A percentile compares a stretch with the other conserved stretches of the same genome.
Conservation (phyloP, 2,797 vertebrate species). For the Ctenosaura bakeri region DNA sequence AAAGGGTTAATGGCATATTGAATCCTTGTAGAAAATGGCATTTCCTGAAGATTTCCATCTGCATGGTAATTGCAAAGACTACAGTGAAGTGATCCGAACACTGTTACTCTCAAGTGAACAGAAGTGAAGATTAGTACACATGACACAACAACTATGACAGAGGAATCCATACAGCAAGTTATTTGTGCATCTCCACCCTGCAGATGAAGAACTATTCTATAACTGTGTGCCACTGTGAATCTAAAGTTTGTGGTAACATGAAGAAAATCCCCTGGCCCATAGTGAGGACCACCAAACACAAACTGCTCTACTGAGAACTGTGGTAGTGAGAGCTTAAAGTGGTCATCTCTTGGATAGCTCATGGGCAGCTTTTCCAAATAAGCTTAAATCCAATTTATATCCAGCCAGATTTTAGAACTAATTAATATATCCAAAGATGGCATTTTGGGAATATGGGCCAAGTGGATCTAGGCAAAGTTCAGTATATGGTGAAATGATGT, state of each 20-base stretch:
- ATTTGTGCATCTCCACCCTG: neutral
- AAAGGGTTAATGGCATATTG: too few species aligned
- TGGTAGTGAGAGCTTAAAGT: neutral
- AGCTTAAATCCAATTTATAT: constrained; percentile 1
- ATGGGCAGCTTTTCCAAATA: too few species aligned
- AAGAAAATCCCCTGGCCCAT: neutral
- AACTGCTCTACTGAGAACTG: neutral
- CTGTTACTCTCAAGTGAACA: neutral
- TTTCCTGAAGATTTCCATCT: neutral
- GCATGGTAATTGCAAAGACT: neutral
- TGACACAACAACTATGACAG: neutral
- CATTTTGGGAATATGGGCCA: neutral
- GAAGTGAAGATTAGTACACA: neutral
- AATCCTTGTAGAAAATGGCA: neutral
- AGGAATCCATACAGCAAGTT: neutral
- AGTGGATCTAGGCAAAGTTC: neutral
- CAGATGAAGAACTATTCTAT: neutral
- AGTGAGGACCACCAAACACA: neutral
- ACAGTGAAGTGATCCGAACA: neutral
- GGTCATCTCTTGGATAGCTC: neutral
- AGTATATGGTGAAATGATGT: too few species aligned
- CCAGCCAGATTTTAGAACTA: neutral
- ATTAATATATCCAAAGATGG: neutral
- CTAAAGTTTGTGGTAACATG: neutral
- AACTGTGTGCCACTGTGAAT: neutral